Conservation (phyloP, 2,888 invertebrate species). For the Tipula unca region DNA sequence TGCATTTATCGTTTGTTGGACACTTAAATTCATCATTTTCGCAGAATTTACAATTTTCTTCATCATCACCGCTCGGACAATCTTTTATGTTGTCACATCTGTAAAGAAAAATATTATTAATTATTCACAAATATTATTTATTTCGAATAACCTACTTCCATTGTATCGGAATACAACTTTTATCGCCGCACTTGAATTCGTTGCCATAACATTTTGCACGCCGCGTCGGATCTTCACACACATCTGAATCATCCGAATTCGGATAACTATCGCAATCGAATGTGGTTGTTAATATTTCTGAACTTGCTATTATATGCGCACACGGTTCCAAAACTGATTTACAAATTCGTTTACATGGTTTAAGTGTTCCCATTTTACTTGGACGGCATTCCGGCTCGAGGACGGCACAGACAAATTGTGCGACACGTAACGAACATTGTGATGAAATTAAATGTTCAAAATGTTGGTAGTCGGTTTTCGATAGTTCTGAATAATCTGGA, state of each 20-base stretch:
- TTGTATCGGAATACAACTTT: conserved; percentile 51
- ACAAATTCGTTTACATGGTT: conserved; percentile 57
- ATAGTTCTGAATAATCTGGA: conserved; percentile 29
- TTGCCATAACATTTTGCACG: conserved; percentile 45
- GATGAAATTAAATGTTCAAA: conserved; percentile 52
- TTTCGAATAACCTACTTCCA: conserved; percentile 39
- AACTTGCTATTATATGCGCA: conserved; percentile 50
- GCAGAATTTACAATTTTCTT: conserved; percentile 42
- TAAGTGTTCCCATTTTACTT: conserved; percentile 47
- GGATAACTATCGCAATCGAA: conserved; percentile 56
- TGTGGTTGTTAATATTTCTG: conserved; percentile 45
- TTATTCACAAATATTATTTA: not conserved
- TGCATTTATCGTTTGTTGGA: conserved; percentile 44
- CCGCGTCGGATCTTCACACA: conserved; percentile 48
- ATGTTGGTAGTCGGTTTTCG: conserved; percentile 41
- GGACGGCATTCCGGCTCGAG: conserved; percentile 60
- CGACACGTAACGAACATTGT: conserved; percentile 54
- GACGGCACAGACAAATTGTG: conserved; percentile 53
- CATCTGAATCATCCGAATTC: conserved; percentile 43
- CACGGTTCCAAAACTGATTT: conserved; percentile 56
- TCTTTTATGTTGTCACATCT: conserved; percentile 45
- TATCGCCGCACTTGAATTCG: conserved; percentile 51
- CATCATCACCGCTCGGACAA: conserved; percentile 43
- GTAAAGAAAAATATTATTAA: not conserved
- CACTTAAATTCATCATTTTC: conserved; percentile 43